Conservation (phyloP, 2,888 invertebrate species). For the Acheta domesticus region DNA sequence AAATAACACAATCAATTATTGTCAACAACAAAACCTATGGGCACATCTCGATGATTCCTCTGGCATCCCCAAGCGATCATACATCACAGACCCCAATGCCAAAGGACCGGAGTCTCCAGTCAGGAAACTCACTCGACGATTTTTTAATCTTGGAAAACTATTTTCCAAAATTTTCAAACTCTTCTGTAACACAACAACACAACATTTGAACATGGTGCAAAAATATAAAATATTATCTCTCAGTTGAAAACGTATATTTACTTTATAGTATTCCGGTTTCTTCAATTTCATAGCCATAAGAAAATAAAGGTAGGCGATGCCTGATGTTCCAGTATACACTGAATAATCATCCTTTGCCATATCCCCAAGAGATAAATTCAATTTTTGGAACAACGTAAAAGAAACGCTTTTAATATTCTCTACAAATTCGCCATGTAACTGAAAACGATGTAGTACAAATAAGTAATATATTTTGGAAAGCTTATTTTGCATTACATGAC, state of each 20-base stretch:
- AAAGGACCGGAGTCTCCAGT: slow-evolving; percentile 67
- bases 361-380: slow-evolving; percentile 23
- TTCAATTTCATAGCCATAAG: slow-evolving; percentile 47
- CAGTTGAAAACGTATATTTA: slow-evolving; percentile 27
- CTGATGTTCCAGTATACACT: slow-evolving; percentile 73
- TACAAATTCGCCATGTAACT: slow-evolving; percentile 31
- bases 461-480: too few species aligned
- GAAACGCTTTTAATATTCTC: slow-evolving; percentile 25
- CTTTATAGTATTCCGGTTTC: slow-evolving; percentile 41
- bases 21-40: too few species aligned
- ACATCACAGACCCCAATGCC: slow-evolving; percentile 58
- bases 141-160: slow-evolving; percentile 49
- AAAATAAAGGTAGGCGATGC: slow-evolving; percentile 64
- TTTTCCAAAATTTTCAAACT: slow-evolving; percentile 49
- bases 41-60: slow-evolving; percentile 45
- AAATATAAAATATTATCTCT: slow-evolving; percentile 38
- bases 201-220: neutral
- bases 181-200: slow-evolving; percentile 44
- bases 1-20: too few species aligned
- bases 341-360: slow-evolving; percentile 54
- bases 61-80: slow-evolving; percentile 54
- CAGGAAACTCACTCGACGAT: slow-evolving; percentile 59
- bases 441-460: neutral
- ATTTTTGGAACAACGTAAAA: slow-evolving; percentile 27
- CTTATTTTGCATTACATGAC: too few species aligned